A percentile compares a stretch with the other conserved stretches of the same genome.
Evolutionary conservation across 1,140 invertebrate genomes (phyloP).

Genomic region (Pinna nobilis): DNA sequence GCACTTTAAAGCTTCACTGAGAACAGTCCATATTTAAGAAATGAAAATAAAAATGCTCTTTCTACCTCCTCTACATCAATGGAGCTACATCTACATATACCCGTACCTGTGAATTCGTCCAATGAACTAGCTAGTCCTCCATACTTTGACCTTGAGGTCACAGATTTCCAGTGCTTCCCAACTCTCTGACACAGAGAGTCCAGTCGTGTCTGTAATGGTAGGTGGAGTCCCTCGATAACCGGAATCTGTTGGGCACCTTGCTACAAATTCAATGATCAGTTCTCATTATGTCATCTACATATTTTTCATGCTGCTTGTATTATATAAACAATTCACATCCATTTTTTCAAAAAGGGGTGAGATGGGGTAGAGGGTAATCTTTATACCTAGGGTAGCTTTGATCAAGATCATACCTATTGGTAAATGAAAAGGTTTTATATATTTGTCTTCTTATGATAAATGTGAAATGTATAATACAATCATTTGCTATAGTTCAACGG

Average conservation of each 20-base stretch:
- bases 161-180: slow-evolving; percentile 40
- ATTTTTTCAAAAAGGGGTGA: not conserved
- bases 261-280: not conserved
- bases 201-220: slow-evolving; percentile 37
- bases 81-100: not conserved
- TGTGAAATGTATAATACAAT: too few species aligned
- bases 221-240: slow-evolving; percentile 24
- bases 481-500: too few species aligned
- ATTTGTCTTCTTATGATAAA: too few species aligned
- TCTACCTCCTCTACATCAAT: not conserved
- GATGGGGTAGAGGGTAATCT: too few species aligned
- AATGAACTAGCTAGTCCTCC: slow-evolving; percentile 76
- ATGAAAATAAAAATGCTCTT: too few species aligned
- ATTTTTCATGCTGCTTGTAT: too few species aligned
- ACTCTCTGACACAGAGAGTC: slow-evolving; percentile 27
- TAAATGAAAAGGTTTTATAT: too few species aligned
- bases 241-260: not conserved
- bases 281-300: too few species aligned
- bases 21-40: too few species aligned
- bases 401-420: too few species aligned
- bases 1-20: too few species aligned
- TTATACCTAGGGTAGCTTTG: not conserved
- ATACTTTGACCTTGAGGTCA: slow-evolving; percentile 44
- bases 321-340: too few species aligned
- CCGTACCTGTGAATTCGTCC: slow-evolving; percentile 77